Evolutionary conservation across 2,113 vertebrate species (phyloP), one percentile per base, ranked within the genome.

Genomic region (Lepus americanus): DNA sequence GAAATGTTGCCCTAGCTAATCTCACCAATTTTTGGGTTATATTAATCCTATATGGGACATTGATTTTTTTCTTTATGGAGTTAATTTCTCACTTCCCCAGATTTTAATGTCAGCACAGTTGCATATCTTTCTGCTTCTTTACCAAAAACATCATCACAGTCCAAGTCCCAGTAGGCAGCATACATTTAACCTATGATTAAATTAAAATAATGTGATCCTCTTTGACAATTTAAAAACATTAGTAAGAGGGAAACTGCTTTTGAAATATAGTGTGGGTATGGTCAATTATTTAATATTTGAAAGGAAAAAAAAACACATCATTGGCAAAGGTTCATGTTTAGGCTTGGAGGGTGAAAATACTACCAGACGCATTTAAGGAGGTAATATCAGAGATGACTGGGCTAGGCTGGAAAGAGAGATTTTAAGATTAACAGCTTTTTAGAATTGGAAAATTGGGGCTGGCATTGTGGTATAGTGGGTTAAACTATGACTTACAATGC

Each of bases 61-160:
- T 87, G 39, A 90, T 89, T 94, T 94, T 59, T 13, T 59, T 59
- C 44, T 20, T 1, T 44, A 27, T 53, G 23, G 33, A 84, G 77
- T 67, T 92, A 80, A 92, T 84, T 82, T 92, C 69, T 92, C 69
- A 64, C n/a, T 59, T 94, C 25, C 81, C 66, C 73, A 67, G 39
- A 83, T 53, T 83, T 5, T 53, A 85, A 31, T 72, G 13, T 90
- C 88, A 95, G 39, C 88, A 92, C 9, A 31, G 49, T 90, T 39
- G 27, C 17, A 84, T 31, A 90, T 79, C 19, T 31, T 77, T 90
- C 49, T 72, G 14, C 6, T 87, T 93, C 6, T 93, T 81, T 72
- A 9, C 22, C 25, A 6, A 39, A 92, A 87, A 53, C 63, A 53
- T 67, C 59, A 89, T 63, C 53, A 81, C 11, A 84, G 2, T 69